Evolutionary conservation across 2,888 invertebrate genomes (phyloP).

Genomic region (Microctonus brassicae): DNA sequence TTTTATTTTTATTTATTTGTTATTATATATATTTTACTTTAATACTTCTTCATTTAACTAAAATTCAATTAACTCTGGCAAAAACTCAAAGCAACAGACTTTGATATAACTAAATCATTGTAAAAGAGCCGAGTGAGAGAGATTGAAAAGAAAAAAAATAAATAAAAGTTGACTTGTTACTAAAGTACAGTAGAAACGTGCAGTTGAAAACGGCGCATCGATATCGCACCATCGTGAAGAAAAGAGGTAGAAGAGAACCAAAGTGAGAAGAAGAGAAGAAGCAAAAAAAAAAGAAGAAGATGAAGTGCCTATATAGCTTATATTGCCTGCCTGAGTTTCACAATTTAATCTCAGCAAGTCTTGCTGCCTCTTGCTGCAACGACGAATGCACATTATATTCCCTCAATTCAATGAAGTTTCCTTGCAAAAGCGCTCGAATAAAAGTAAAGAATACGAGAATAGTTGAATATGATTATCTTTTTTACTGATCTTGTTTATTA

Average conservation of each 20-base stretch:
- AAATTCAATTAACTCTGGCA: conserved; percentile 13
- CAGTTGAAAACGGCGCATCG: conserved; percentile 7
- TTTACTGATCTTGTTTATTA: not conserved
- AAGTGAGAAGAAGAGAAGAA: not conserved
- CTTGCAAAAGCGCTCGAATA: conserved; percentile 14
- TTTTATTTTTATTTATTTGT: not conserved
- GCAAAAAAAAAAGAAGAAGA: not conserved
- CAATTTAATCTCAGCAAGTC: conserved; percentile 35
- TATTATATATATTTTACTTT: not conserved
- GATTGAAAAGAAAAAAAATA: not conserved
- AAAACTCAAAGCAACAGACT: conserved; percentile 1
- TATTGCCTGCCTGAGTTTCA: conserved; percentile 26
- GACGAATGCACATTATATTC: conserved; percentile 36
- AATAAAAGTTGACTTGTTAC: conserved; percentile 1
- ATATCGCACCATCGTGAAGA: conserved; percentile 8
- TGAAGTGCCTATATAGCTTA: not conserved
- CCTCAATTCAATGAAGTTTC: conserved; percentile 35
- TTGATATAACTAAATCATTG: not conserved
- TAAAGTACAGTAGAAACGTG: not conserved
- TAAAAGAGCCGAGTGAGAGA: not conserved
- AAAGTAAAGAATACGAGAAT: not conserved
- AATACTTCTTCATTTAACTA: not conserved
- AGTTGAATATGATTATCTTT: conserved; percentile 18
- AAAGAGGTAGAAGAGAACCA: not conserved
- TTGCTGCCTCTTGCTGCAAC: conserved; percentile 15